Evolutionary conservation across 2,797 vertebrate species (phyloP), one percentile per base, ranked within the genome.

Genomic region (Argyrosomus regius): DNA sequence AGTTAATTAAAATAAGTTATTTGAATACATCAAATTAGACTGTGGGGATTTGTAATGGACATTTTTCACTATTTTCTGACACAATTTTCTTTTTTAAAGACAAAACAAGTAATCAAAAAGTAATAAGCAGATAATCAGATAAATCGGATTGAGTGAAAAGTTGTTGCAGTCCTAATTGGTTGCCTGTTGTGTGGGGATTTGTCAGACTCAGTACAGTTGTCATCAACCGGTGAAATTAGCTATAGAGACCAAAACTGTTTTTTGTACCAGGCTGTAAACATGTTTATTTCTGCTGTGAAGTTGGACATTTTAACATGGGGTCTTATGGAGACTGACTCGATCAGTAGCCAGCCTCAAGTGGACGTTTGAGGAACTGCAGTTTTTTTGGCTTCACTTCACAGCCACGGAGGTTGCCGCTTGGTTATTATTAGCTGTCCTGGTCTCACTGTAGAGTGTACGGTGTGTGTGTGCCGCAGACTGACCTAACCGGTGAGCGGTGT

Each of bases 81-180:
- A 8, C 2, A 9, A 2, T 39, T 3, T 39, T 39, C 8, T 3
- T 22, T 22, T 65, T 64, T 17, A 39, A 39, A 6, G 5, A 46
- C 53, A 57, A 71, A 69, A 62, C 6, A 70, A 73, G 57, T 26
- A 65, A 77, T 69, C 17, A 46, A 64, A 76, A 77, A 60, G 22
- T 43, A 65, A 74, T 39, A 8, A 2, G 48, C 13, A 49, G 58
- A 69, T 75, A 75, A 83, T 59, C 54, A 53, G 66, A 60, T 76
- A 46, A 13, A 54, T 64, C 69, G 71, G 76, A 39, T 39, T 39
- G 74, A 75, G 77, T 63, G 64, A 75, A 64, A 64, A 46, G 56
- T 77, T 60, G 64, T 68, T 72, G 68, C 76, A 68, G 68, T 46
- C 28, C 16, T 86, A 81, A 88, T 90, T 85, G 67, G 46, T 26